Evolutionary conservation across 2,888 invertebrate genomes (phyloP).

Genomic region (Scaptomyza parva): DNA sequence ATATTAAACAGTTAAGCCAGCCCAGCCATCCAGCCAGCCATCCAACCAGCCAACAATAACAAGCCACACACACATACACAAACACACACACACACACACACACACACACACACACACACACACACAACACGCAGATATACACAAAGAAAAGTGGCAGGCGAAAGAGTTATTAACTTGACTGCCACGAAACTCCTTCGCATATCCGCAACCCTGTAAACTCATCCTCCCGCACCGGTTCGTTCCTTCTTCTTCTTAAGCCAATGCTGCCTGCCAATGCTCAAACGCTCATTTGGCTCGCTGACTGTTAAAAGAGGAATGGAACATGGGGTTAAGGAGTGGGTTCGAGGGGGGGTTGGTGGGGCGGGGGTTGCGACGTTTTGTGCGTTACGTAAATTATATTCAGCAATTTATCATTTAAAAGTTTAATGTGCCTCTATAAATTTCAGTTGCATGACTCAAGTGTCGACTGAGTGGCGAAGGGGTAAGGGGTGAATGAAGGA

Average conservation of each 20-base stretch:
- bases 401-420: conserved; percentile 80
- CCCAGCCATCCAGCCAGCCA: too few species aligned
- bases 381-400: conserved; percentile 73
- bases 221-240: too few species aligned
- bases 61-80: conserved; percentile 11
- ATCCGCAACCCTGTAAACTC: conserved; percentile 16
- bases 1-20: conserved; percentile 69
- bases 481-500: too few species aligned
- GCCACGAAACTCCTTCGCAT: conserved; percentile 56
- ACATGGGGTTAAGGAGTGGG: not conserved
- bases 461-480: conserved; percentile 28
- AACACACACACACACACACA: not conserved
- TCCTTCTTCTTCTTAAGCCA: not conserved
- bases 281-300: conserved; percentile 24
- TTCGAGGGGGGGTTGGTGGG: too few species aligned
- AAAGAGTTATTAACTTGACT: conserved; percentile 77
- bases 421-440: conserved; percentile 80
- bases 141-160: conserved; percentile 53
- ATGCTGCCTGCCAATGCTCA: conserved; percentile 6
- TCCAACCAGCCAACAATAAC: conserved; percentile 23
- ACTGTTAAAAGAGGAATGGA: not conserved
- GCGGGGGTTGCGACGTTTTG: conserved; percentile 2
- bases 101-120: conserved; percentile 11
- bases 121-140: not conserved
- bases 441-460: conserved; percentile 75